phyloP scores from a whole-genome alignment of 2,797 vertebrate species.

The Lepilemur ruficaudatus region DNA sequence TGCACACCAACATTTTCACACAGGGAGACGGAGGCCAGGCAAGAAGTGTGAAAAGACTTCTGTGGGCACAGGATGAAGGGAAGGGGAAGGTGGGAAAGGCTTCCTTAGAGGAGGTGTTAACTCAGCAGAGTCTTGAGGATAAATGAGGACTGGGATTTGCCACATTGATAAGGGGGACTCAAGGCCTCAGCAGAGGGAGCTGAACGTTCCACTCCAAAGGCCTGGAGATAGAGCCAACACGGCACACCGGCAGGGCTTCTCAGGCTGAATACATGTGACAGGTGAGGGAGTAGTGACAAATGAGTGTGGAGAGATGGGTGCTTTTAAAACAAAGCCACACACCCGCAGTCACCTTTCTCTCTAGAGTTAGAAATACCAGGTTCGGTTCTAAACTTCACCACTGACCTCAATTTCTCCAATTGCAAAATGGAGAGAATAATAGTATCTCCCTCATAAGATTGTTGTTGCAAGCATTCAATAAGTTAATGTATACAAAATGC shows the following conservation, averaged over 20 bases:
- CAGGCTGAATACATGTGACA: background rate
- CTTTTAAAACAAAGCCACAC: background rate
- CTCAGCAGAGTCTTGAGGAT: background rate
- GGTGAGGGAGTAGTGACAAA: background rate
- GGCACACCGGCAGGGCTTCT: background rate
- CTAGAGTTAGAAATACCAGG: background rate
- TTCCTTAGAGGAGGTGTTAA: background rate
- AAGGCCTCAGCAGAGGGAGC: background rate
- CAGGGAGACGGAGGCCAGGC: background rate
- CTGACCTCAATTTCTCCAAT: background rate
- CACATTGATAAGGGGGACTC: background rate
- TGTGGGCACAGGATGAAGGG: too few relatives aligned
- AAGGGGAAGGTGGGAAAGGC: background rate
- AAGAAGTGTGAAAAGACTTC: background rate
- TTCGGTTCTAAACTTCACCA: background rate
- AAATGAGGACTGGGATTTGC: background rate
- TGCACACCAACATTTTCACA: background rate
- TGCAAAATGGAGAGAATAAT: background rate
- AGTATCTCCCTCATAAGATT: background rate
- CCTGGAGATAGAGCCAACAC: background rate
- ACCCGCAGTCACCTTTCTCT: background rate
- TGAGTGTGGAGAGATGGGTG: background rate
- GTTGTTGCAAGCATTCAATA: background rate
- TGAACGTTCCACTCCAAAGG: background rate
- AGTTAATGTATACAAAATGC: background rate